Evolutionary conservation across 2,888 invertebrate genomes (phyloP).

Genomic region (Apomyelois bistriatella): DNA sequence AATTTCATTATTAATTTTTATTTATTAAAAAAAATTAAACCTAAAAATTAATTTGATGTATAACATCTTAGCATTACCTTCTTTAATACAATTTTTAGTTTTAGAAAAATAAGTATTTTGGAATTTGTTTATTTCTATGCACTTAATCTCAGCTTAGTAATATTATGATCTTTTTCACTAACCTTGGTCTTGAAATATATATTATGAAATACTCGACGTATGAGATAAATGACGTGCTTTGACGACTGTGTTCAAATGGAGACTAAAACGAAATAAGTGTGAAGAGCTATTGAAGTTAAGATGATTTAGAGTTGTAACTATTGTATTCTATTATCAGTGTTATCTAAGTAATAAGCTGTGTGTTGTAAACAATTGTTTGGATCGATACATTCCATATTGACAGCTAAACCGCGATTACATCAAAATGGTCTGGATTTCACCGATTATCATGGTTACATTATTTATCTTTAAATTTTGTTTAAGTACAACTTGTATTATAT

Average conservation of each 20-base stretch:
- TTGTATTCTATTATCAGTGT: conserved; percentile 34
- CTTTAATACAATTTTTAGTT: too few relatives aligned
- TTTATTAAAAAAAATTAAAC: too few relatives aligned
- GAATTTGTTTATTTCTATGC: too few relatives aligned
- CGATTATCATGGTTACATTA: not conserved
- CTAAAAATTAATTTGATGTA: too few relatives aligned
- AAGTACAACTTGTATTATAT: too few relatives aligned
- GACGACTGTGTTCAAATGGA: not conserved
- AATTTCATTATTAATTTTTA: too few relatives aligned
- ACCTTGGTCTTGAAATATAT: not conserved
- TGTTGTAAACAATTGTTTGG: not conserved
- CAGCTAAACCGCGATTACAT: not conserved
- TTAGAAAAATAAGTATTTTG: too few relatives aligned
- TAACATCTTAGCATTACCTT: too few relatives aligned
- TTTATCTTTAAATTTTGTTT: too few relatives aligned
- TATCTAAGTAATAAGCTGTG: conserved; percentile 29
- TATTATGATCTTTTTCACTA: not conserved
- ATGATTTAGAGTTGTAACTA: conserved; percentile 19
- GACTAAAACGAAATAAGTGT: not conserved
- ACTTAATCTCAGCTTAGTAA: not conserved
- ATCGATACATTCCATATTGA: not conserved
- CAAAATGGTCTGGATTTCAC: too few relatives aligned
- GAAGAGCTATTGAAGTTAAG: conserved; percentile 25
- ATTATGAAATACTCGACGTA: not conserved
- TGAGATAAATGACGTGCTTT: not conserved